Evolutionary conservation across 2,888 invertebrate genomes (phyloP).

Genomic region (Oasisia sp.): DNA sequence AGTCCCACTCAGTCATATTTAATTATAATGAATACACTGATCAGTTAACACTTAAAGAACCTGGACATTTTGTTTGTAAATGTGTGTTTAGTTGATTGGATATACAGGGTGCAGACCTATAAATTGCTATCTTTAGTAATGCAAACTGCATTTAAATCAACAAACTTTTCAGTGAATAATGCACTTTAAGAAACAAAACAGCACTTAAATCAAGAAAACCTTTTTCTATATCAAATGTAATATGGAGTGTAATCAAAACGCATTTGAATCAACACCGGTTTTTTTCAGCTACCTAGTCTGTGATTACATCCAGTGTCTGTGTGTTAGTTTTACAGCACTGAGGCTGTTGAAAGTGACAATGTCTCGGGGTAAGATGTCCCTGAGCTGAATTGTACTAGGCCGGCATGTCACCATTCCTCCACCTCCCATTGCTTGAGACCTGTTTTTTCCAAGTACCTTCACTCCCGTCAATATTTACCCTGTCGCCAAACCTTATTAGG

Average conservation of each 20-base stretch:
- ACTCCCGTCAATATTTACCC: neutral
- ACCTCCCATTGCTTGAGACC: neutral
- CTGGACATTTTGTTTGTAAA: neutral
- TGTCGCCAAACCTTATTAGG: neutral
- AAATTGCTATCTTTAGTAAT: too few species aligned
- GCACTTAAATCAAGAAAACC: neutral
- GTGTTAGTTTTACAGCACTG: neutral
- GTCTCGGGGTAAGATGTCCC: neutral
- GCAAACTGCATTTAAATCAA: too few species aligned
- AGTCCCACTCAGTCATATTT: neutral
- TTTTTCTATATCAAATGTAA: too few species aligned
- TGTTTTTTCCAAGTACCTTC: neutral
- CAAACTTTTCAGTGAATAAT: neutral
- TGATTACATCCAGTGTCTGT: neutral
- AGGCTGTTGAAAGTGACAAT: neutral
- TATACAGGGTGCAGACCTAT: too few species aligned
- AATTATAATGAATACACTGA: neutral
- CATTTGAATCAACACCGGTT: neutral
- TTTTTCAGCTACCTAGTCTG: neutral
- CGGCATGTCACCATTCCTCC: neutral
- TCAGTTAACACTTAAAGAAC: neutral
- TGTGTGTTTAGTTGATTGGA: neutral
- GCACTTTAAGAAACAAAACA: neutral
- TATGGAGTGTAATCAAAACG: too few species aligned
- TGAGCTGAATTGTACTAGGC: neutral